phyloP scores from a whole-genome alignment of 2,888 invertebrate genomes.

The Morpho helenor region DNA sequence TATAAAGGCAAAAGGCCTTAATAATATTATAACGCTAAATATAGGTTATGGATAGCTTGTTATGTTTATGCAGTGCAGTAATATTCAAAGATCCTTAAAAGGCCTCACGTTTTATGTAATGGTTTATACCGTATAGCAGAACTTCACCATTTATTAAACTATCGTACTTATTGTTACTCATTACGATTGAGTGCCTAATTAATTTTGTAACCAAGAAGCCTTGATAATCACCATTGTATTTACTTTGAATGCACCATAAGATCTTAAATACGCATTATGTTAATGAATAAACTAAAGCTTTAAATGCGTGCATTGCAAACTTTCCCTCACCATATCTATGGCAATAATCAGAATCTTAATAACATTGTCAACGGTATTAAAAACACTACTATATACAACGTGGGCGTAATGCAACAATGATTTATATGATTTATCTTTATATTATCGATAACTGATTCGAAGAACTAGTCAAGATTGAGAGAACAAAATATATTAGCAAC shows the following conservation, averaged over 20 bases:
- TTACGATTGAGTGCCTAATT: constrained; percentile 13
- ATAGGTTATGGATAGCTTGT: background rate
- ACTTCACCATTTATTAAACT: constrained; percentile 4
- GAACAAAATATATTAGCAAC: constrained; percentile 1
- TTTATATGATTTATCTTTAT: constrained; percentile 22
- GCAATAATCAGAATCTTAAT: constrained; percentile 17
- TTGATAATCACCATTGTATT: constrained; percentile 15
- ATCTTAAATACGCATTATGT: constrained; percentile 9
- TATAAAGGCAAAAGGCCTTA: no score
- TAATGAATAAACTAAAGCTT: constrained; percentile 9
- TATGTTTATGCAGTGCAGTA: no score
- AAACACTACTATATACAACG: constrained; percentile 14
- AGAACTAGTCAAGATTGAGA: constrained; percentile 3
- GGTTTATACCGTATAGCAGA: background rate
- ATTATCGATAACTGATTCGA: constrained; percentile 19
- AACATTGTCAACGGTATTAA: constrained; percentile 8
- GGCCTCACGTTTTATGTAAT: background rate
- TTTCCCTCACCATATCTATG: constrained; percentile 14
- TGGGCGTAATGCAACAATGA: constrained; percentile 19
- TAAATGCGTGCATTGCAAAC: constrained; percentile 5
- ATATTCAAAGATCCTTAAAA: background rate
- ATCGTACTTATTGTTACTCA: constrained; percentile 2
- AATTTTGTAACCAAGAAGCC: constrained; percentile 13
- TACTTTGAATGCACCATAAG: constrained; percentile 17
- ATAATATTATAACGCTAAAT: no score